Evolutionary conservation across 1,140 invertebrate species (phyloP), one percentile per base, ranked within the genome.

Genomic region (Stegodyphus dumicola): DNA sequence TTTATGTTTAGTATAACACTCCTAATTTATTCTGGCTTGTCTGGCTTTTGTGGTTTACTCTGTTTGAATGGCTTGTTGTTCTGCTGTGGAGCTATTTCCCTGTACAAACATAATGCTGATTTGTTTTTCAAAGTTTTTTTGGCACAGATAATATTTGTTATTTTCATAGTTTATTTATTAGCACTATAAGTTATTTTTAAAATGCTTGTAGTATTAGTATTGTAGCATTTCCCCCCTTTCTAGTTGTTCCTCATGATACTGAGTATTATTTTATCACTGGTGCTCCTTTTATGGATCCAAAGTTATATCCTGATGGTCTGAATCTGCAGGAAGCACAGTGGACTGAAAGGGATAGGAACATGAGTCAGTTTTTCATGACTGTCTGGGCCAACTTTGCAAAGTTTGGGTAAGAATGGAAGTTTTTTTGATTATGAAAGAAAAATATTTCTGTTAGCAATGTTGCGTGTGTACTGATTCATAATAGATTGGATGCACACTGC

Each of bases 301-400:
- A 93, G 92, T 90, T 90, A 88, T 91, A 88, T 85, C 89, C 90
- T 5, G 83, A 85, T 65, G 77, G 77, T 33, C 75, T 88, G 67
- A 75, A 88, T 67, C 88, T 90, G 76, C 92, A 93, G 69, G 91
- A 95, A 86, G 93, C 94, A 67, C 93, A 94, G 90, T 98, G 96
- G 95, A 96, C 95, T 0, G 95, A 96, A 70, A 96, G 95, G 79
- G 97, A 99, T 91, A 93, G 97, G 87, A 98, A 98, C 90, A 98
- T 99, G 94, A 98, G 97, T 89, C 94, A 97, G 89, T 97, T 98
- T 90, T 96, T 99, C 89, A 98, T 99, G 95, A 95, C 95, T 90
- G 94, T 97, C 33, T 97, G 95, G 90, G 93, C 95, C 0, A 96
- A 99, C 91, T 98, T 99, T 91, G 97, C 97, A 0, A 93, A 93